Percentiles rank a stretch among this genome's conserved stretches.
These are phyloP conservation scores for Lysandra bellargus DNA, from an alignment of 2,888 invertebrate genomes.

Conservation along the genomic window DNA sequence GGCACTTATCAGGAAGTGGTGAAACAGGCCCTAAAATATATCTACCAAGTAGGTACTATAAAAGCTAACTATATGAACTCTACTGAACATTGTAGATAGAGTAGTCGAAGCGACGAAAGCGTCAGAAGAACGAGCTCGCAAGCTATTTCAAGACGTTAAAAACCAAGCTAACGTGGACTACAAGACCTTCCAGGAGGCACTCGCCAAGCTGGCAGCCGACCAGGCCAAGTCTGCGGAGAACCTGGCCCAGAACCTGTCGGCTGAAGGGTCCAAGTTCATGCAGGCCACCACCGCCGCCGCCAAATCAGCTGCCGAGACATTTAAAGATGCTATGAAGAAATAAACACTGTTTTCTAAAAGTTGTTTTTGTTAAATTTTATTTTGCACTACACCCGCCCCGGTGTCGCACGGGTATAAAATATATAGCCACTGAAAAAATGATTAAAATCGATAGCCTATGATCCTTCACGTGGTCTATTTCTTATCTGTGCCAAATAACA, in stretches of 20 bases:
- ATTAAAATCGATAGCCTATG: too few relatives aligned
- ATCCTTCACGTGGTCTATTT: too few relatives aligned
- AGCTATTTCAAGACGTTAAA: conserved; percentile 46
- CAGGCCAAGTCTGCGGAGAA: conserved; percentile 49
- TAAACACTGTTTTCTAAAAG: conserved; percentile 25
- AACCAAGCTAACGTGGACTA: conserved; percentile 45
- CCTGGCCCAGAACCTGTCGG: conserved; percentile 45
- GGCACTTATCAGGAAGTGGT: too few relatives aligned
- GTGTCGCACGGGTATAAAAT: too few relatives aligned
- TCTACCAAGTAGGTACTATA: too few relatives aligned
- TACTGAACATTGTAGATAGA: not conserved
- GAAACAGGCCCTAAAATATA: too few relatives aligned
- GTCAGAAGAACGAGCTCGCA: conserved; percentile 49
- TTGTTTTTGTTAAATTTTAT: not conserved
- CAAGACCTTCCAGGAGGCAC: conserved; percentile 50
- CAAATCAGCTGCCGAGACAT: conserved; percentile 49
- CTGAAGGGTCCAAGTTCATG: conserved; percentile 48
- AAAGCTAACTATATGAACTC: not conserved
- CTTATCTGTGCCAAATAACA: too few relatives aligned
- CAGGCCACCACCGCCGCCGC: conserved; percentile 49
- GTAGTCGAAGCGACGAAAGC: conserved; percentile 39
- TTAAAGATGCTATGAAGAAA: conserved; percentile 47
- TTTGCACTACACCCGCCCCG: too few relatives aligned
- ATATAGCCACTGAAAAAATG: too few relatives aligned
- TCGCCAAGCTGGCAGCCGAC: conserved; percentile 48